A percentile compares a stretch with the other conserved stretches of the same genome.
These are phyloP conservation scores for Linyphia triangularis DNA, from an alignment of 2,888 invertebrate species.

Conservation along the genomic window DNA sequence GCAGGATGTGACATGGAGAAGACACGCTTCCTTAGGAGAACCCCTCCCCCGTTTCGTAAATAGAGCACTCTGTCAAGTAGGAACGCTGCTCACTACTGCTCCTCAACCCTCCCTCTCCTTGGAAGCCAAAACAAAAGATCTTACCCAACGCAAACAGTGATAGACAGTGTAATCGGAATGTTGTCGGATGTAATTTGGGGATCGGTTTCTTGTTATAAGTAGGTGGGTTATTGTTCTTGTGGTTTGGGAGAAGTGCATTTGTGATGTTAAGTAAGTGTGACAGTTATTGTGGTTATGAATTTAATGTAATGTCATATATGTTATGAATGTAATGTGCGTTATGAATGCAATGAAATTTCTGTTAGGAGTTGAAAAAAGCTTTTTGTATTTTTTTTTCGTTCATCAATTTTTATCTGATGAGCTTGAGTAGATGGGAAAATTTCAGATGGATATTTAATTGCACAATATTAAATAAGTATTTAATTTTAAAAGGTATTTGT, in stretches of 20 bases:
- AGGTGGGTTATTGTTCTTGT: neutral
- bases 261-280: neutral
- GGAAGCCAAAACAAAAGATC: constrained; percentile 51
- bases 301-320: too few species aligned
- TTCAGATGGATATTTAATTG: too few species aligned
- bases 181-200: constrained; percentile 18
- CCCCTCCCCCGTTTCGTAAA: neutral
- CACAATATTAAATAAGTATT: too few species aligned
- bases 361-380: too few species aligned
- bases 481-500: too few species aligned
- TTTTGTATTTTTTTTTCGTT: too few species aligned
- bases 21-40: constrained; percentile 27
- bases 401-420: too few species aligned
- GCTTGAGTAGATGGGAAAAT: too few species aligned
- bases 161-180: neutral
- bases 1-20: constrained; percentile 44
- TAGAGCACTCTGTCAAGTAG: constrained; percentile 53
- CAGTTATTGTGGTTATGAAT: too few species aligned
- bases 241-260: neutral
- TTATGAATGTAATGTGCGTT: too few species aligned
- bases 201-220: neutral
- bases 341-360: too few species aligned
- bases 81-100: neutral
- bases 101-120: neutral
- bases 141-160: constrained; percentile 18